Conservation (phyloP, 1,140 invertebrate genomes). For the Maconellicoccus hirsutus region DNA sequence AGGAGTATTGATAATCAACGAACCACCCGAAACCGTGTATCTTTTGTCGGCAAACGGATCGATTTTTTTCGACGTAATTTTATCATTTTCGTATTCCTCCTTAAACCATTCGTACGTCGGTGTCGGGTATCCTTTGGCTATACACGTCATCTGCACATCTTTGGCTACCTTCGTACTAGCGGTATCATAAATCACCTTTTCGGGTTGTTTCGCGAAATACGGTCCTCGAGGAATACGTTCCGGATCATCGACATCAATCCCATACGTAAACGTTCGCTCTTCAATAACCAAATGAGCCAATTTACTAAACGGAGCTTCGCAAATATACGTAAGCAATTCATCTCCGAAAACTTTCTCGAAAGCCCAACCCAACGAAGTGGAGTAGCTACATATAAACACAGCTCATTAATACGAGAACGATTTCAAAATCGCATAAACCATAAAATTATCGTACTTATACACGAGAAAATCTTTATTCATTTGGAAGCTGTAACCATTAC, state of each 20-base stretch:
- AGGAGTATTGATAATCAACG: slow-evolving; percentile 79
- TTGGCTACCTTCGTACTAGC: slow-evolving; percentile 53
- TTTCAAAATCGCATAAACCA: not conserved
- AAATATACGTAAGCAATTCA: slow-evolving; percentile 70
- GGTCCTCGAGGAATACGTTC: slow-evolving; percentile 72
- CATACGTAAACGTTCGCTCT: slow-evolving; percentile 71
- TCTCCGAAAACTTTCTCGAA: slow-evolving; percentile 63
- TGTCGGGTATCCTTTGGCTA: slow-evolving; percentile 78
- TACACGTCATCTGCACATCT: slow-evolving; percentile 62
- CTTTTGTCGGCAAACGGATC: slow-evolving; percentile 60
- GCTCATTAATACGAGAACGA: slow-evolving; percentile 19
- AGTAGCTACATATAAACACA: not conserved
- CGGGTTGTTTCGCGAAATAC: slow-evolving; percentile 74
- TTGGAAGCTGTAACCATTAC: slow-evolving; percentile 30
- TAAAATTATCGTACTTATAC: slow-evolving; percentile 40
- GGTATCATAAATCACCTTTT: slow-evolving; percentile 70
- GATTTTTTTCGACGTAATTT: slow-evolving; percentile 53
- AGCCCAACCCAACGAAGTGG: slow-evolving; percentile 56
- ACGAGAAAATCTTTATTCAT: slow-evolving; percentile 45
- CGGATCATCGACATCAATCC: slow-evolving; percentile 58
- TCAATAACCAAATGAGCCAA: slow-evolving; percentile 52
- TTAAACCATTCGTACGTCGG: slow-evolving; percentile 86
- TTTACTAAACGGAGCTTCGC: slow-evolving; percentile 60
- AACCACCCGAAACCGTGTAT: slow-evolving; percentile 82
- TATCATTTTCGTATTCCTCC: slow-evolving; percentile 73